Conservation (phyloP, 2,113 vertebrate genomes). For the Oryzias javanicus region DNA sequence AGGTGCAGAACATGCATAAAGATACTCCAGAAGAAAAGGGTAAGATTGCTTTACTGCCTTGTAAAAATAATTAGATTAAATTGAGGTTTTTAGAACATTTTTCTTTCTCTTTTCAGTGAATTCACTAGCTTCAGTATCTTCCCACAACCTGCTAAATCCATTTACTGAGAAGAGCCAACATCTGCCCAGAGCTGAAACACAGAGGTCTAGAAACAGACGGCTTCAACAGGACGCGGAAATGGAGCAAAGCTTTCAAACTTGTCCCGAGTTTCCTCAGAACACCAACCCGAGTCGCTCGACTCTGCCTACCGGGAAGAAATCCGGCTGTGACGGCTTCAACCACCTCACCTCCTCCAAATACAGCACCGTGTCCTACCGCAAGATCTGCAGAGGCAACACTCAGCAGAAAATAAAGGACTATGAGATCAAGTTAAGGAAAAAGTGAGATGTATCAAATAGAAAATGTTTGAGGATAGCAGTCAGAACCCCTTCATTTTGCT, state of each 20-base stretch:
- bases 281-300: slow-evolving; percentile 55
- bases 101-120: slow-evolving; percentile 25
- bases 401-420: slow-evolving; percentile 91
- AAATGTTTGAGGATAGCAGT: too few relatives aligned
- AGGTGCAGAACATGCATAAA: neutral
- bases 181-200: slow-evolving; percentile 6
- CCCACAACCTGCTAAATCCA: neutral
- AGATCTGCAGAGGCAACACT: slow-evolving; percentile 92
- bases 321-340: slow-evolving; percentile 64
- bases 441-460: slow-evolving; percentile 30
- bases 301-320: slow-evolving; percentile 60
- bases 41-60: slow-evolving; percentile 19
- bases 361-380: slow-evolving; percentile 92
- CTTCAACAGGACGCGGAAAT: slow-evolving; percentile 36
- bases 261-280: slow-evolving; percentile 18
- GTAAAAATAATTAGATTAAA: neutral
- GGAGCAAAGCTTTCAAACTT: slow-evolving; percentile 25
- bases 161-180: slow-evolving; percentile 12
- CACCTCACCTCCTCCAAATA: slow-evolving; percentile 83
- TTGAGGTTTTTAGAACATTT: neutral
- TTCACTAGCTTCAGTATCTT: slow-evolving; percentile 7
- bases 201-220: slow-evolving; percentile 7
- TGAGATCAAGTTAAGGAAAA: slow-evolving; percentile 86
- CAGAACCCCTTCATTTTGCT: too few relatives aligned
- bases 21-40: slow-evolving; percentile 21